A percentile compares a stretch with the other conserved stretches of the same genome.
phyloP scores from a whole-genome alignment of 2,797 vertebrate species.

The Telmatherina bonti region DNA sequence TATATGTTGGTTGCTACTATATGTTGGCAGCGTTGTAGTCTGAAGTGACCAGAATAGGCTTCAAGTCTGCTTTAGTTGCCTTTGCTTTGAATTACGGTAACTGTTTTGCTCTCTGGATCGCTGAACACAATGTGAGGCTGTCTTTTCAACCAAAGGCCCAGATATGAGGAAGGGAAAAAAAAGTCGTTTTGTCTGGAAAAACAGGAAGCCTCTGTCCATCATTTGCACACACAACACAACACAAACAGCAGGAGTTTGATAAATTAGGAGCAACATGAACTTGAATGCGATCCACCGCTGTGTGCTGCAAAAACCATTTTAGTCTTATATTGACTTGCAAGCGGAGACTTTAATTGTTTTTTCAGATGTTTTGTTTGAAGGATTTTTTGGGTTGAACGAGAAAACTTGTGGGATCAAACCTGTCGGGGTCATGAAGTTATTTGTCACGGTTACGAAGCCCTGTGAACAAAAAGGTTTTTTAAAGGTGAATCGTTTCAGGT shows the following conservation, averaged over 20 bases:
- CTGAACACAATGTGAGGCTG: conserved; percentile 32
- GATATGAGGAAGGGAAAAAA: conserved; percentile 38
- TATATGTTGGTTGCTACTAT: conserved; percentile 19
- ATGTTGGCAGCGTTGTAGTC: conserved; percentile 37
- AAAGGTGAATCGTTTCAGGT: conserved; percentile 26
- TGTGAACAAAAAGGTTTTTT: conserved; percentile 20
- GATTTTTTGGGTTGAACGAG: background rate
- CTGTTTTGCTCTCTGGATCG: too few species aligned
- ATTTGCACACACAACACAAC: conserved; percentile 19
- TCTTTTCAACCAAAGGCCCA: conserved; percentile 54
- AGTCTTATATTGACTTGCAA: conserved; percentile 20
- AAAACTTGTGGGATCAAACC: conserved; percentile 8
- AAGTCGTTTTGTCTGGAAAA: conserved; percentile 58
- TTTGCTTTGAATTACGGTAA: conserved; percentile 24
- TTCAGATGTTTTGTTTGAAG: background rate
- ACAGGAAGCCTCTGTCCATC: conserved; percentile 33
- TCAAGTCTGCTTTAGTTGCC: conserved; percentile 28
- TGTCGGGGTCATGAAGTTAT: background rate
- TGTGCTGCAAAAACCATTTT: conserved; percentile 19
- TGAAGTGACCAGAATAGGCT: conserved; percentile 25
- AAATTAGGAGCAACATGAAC: conserved; percentile 45
- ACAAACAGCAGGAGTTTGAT: conserved; percentile 41
- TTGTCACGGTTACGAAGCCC: conserved; percentile 11
- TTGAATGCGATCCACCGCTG: conserved; percentile 29
- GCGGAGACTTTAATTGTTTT: background rate